Conservation (phyloP, 2,888 invertebrate species). For the Periphyllus acericola region DNA sequence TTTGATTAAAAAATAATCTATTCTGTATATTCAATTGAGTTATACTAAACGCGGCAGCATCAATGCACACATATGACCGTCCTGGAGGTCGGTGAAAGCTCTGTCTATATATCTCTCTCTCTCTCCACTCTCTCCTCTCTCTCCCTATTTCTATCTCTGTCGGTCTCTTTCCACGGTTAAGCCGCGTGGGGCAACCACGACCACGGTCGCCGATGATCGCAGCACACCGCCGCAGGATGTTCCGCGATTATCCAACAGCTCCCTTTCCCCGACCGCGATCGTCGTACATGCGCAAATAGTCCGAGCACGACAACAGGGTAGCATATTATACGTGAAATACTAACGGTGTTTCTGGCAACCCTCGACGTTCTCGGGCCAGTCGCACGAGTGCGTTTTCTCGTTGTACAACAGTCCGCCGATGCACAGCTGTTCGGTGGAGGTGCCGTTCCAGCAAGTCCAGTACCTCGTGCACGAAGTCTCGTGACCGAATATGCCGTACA, state of each 20-base stretch:
- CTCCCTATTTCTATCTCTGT: too few relatives aligned
- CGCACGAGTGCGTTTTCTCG: conserved; percentile 89
- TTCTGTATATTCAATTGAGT: background rate
- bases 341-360: conserved; percentile 95
- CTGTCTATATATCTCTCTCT: too few relatives aligned
- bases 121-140: too few relatives aligned
- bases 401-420: conserved; percentile 91
- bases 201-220: background rate
- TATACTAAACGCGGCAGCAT: background rate
- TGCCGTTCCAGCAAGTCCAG: conserved; percentile 96
- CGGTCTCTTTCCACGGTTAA: background rate
- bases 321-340: conserved; percentile 67
- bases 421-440: conserved; percentile 90
- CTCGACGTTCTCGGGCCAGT: conserved; percentile 93
- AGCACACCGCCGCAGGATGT: background rate
- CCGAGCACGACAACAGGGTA: background rate
- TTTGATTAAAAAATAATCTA: too few relatives aligned
- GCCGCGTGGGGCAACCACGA: background rate
- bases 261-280: background rate
- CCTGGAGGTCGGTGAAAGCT: background rate
- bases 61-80: background rate
- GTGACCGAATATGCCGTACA: conserved; percentile 93
- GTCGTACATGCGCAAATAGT: background rate
- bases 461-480: conserved; percentile 92
- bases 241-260: background rate